Percentiles rank a stretch among this genome's conserved stretches.
Evolutionary conservation across 64 coral and sea anemone genomes (phyloP).

Genomic region (Montipora foliosa): DNA sequence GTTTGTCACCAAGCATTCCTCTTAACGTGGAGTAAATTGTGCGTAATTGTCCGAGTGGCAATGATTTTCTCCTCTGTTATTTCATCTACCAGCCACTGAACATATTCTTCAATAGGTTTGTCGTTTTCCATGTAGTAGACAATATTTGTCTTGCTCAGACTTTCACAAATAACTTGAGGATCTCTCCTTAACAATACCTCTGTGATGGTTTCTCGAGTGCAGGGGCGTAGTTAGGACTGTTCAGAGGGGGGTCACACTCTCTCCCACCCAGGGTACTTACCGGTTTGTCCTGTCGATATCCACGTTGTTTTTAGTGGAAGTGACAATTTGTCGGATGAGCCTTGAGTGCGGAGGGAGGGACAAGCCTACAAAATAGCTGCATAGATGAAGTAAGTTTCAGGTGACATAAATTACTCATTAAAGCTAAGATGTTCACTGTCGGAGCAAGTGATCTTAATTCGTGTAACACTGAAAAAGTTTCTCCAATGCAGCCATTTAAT

Average conservation of each 20-base stretch:
- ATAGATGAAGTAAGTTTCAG: too few relatives aligned
- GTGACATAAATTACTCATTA: neutral
- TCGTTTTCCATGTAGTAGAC: neutral
- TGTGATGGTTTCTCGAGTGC: neutral
- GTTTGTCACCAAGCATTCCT: constrained; percentile 55
- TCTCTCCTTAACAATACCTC: constrained; percentile 45
- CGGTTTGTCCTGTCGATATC: too few relatives aligned
- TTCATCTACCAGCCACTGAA: neutral
- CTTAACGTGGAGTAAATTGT: constrained; percentile 61
- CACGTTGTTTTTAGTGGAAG: too few relatives aligned
- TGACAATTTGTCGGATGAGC: too few relatives aligned
- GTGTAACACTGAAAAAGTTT: constrained; percentile 43
- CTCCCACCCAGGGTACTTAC: too few relatives aligned
- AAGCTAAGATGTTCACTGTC: constrained; percentile 23
- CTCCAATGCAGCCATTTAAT: constrained; percentile 42
- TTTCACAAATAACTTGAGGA: constrained; percentile 39
- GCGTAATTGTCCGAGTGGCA: constrained; percentile 32
- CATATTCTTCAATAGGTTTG: neutral
- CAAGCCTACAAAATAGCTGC: too few relatives aligned
- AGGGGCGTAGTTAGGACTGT: too few relatives aligned
- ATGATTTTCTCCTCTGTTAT: constrained; percentile 45
- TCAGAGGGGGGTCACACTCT: too few relatives aligned
- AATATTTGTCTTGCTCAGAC: constrained; percentile 11
- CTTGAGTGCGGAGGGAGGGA: too few relatives aligned
- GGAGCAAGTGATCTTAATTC: constrained; percentile 64